Evolutionary conservation across 2,888 invertebrate species (phyloP), one percentile per base, ranked within the genome.

Genomic region (Epistrophe eligans): DNA sequence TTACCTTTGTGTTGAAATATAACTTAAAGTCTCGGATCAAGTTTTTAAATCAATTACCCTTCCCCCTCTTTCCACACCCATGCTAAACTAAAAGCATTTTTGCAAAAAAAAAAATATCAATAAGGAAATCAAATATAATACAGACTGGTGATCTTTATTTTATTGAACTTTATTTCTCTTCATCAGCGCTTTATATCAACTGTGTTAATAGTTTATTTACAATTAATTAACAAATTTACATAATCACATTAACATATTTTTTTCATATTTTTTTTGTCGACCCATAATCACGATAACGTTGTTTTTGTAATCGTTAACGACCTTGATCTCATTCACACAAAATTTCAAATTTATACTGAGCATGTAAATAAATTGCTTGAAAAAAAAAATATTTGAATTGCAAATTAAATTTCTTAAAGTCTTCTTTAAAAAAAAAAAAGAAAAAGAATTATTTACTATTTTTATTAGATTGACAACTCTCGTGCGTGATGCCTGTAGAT

Each of bases 241-340:
- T 40, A 60, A 38, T 60, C 19, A 40, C 19, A 60, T 60, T 38
- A 19, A 40, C 38, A 1, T 19, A 32, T 40, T 60, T 35, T 58
- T 35, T 38, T 58, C 11, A n/a, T n/a, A n/a, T n/a, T n/a, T n/a
- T n/a, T n/a, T 6, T 10, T 43, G 24, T 40, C n/a, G 17, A 64
- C 45, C n/a, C 28, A 32, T 64, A 28, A 45, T 45, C 64, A 32
- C n/a, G 10, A 45, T 32, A 28, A 64, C 45, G n/a, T 45, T 64
- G 15, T 64, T 45, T 45, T 15, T 67, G 50, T 67, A 67, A 67
- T 67, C 50, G 3, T n/a, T 50, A 19, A 8, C 50, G 67, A 67
- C 67, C 67, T 67, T 67, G 67, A 35, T 67, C 67, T 38, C 50
- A 67, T 67, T 67, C 50, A 38, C 67, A 67, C 35, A 50, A 35